Base-by-base conservation (phyloP, 2,113 vertebrate genomes). In the Nothobranchius furzeri region DNA sequence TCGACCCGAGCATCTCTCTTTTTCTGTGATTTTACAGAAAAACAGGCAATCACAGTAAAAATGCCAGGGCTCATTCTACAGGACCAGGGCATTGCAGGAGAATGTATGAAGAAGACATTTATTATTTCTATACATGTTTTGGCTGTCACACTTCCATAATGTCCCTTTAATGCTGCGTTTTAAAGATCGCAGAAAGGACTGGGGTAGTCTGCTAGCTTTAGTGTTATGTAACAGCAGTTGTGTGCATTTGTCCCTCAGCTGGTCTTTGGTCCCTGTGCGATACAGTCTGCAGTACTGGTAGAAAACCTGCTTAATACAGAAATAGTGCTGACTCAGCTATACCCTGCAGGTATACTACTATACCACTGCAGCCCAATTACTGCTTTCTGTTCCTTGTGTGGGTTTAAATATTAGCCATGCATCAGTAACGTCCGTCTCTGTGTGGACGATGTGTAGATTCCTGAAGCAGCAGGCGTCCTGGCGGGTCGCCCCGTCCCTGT, bases 381-480 rank as follows among this genome's bases (percentile, higher is more conserved):
- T 30, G 30, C 30, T 30, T 30, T 30, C 2, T 30, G 2, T 30
- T 30, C 30, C 30, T 30, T 3, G 30, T 30, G 30, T 30, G 4
- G 30, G 81, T 85, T 77, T 80, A 64, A 85, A 82, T 78, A 74
- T 83, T 78, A 63, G 20, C 1, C 42, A 40, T 57, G 71, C 47
- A 59, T 68, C 76, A 77, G 25, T 54, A 60, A 62, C 56, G 25
- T 51, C 37, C 64, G 35, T 46, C 1, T 54, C 50, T 60, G 57
- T 71, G 53, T 64, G 64, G 69, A 60, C 11, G 61, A 17, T 35
- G 59, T 88, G 75, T 79, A 75, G 85, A 85, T 82, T 80, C 68
- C 68, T 83, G 81, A 79, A 75, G 56, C 82, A 64, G 70, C 60
- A 43, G 68, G 68, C 55, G 76, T 17, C 78, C 73, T 90, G 85